phyloP scores from a whole-genome alignment of 2,113 vertebrate genomes.

The Pollimyrus isidori region DNA sequence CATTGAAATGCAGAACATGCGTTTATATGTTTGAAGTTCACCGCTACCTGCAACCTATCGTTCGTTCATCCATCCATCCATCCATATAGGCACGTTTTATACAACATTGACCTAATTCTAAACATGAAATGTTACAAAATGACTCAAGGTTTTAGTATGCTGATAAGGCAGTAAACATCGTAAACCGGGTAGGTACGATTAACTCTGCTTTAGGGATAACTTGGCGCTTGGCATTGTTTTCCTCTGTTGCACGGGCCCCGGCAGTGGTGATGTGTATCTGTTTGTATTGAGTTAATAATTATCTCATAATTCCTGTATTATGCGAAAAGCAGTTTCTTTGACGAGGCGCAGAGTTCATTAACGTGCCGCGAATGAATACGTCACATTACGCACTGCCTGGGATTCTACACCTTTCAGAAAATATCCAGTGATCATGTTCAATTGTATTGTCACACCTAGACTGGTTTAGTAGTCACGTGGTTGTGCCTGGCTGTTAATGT shows the following conservation, averaged over 20 bases:
- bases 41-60: background rate
- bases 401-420: background rate
- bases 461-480: background rate
- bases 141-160: background rate
- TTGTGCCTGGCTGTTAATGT: background rate
- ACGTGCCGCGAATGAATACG: background rate
- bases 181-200: background rate
- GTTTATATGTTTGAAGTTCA: background rate
- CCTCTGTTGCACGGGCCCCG: background rate
- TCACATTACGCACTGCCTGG: background rate
- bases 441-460: background rate
- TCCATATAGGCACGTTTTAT: background rate
- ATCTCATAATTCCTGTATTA: background rate
- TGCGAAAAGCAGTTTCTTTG: background rate
- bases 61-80: background rate
- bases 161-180: background rate
- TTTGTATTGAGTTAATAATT: conserved; percentile 10
- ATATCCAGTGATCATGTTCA: background rate
- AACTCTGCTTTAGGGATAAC: background rate
- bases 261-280: background rate
- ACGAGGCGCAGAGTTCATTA: background rate
- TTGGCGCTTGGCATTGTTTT: background rate
- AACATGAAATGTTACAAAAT: background rate
- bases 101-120: background rate
- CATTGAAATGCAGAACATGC: background rate